Evolutionary conservation across 2,113 vertebrate species (phyloP), one percentile per base, ranked within the genome.

Genomic region (Takifugu flavidus): DNA sequence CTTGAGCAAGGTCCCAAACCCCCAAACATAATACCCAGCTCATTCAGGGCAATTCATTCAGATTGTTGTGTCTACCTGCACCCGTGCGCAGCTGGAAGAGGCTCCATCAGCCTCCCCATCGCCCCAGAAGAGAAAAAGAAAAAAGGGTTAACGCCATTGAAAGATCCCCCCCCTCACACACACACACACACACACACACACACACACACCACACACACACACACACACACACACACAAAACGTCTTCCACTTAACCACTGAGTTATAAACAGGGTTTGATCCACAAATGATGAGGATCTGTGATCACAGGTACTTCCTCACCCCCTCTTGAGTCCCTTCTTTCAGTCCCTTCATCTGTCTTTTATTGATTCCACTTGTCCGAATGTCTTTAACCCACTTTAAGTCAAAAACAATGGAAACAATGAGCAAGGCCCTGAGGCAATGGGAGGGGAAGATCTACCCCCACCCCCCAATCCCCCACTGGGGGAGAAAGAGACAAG

Each of bases 351-450:
- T 46, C 51, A 64, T 59, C 8, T 59, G 70, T 12, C 59, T 52
- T 58, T 52, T 10, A 25, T 47, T 73, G 77, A 75, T 57, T 74
- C 78, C 49, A 3, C 59, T 13, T 53, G 62, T 53, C 55, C 77
- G 49, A 60, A 72, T 78, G 78, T 78, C 81, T 77, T 82, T 82
- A 85, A 80, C 86, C 87, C 86, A 90, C 77, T 89, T 89, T 87
- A 67, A 56, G 5, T 28, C 56, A 34, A 14, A 79, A 69, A 90
- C 88, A 90, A 90, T 88, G 31, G 83, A 75, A 58, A 90, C 86
- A 89, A 87, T 80, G 56, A 63, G 67, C 53, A 75, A 75, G 58
- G 25, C 84, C 87, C 85, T 11, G 70, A 74, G 86, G 87, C 83
- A 43, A 49, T 59, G 74, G 82, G 77, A 70, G 79, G 65, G 64